These are phyloP conservation scores for Leuctra nigra DNA, from an alignment of 2,888 invertebrate genomes.

Conservation along the genomic window DNA sequence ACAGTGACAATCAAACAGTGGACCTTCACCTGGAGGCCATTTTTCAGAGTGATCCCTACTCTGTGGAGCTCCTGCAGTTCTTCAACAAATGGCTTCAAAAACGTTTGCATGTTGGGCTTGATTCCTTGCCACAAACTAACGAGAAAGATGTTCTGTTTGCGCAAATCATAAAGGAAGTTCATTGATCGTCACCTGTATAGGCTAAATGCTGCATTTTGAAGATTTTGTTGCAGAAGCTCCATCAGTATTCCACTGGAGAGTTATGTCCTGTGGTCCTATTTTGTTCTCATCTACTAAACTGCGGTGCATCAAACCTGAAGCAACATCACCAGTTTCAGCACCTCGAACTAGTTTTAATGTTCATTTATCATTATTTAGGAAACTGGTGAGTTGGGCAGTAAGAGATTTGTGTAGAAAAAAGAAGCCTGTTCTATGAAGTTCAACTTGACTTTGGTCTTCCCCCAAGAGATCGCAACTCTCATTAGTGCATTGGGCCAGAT, in stretches of 20 bases:
- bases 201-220: conserved; percentile 1
- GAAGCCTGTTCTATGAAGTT: not conserved
- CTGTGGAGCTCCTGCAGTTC: not conserved
- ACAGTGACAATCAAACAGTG: not conserved
- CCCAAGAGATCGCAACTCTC: not conserved
- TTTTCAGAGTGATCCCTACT: not conserved
- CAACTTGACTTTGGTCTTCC: not conserved
- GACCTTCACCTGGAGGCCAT: not conserved
- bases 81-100: not conserved
- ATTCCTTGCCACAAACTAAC: not conserved
- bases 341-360: not conserved
- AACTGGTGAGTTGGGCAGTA: not conserved
- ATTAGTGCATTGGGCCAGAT: not conserved
- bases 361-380: not conserved
- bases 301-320: not conserved
- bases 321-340: not conserved
- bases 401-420: not conserved
- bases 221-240: conserved; percentile 3
- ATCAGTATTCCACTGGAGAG: conserved; percentile 1
- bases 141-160: not conserved
- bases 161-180: not conserved
- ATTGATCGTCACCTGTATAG: conserved; percentile 3
- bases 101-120: not conserved
- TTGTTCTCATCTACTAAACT: not conserved
- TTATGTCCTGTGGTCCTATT: conserved; percentile 5